Evolutionary conservation across 2,797 vertebrate species (phyloP).

Genomic region (Chrysocyon brachyurus): DNA sequence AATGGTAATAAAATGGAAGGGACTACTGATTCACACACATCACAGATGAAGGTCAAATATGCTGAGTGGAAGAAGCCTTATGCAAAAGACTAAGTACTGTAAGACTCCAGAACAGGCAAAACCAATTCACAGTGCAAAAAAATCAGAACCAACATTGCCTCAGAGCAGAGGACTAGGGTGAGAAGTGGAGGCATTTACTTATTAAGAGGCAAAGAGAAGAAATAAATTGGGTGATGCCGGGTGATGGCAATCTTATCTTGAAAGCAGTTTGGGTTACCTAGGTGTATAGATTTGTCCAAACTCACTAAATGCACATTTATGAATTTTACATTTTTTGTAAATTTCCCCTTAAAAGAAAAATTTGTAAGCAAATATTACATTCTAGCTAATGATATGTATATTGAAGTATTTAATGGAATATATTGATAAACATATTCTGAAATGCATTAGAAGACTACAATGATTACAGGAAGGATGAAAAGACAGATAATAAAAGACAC

Average conservation of each 20-base stretch:
- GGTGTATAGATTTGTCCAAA: not conserved
- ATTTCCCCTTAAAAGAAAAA: slow-evolving; percentile 18
- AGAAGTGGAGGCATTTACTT: not conserved
- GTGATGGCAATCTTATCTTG: not conserved
- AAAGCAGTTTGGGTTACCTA: not conserved
- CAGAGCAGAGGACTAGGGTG: not conserved
- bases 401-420: not conserved
- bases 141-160: not conserved
- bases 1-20: not conserved
- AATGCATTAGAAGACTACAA: slow-evolving; percentile 31
- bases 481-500: not conserved
- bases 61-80: not conserved
- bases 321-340: not conserved
- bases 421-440: not conserved
- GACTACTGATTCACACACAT: not conserved
- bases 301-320: not conserved
- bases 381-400: not conserved
- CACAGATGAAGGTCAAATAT: not conserved
- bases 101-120: not conserved
- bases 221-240: too few relatives aligned
- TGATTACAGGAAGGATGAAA: not conserved
- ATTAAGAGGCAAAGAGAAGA: not conserved
- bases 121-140: not conserved
- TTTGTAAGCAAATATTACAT: slow-evolving; percentile 25
- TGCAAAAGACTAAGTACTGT: not conserved